A percentile compares a stretch with the other conserved stretches of the same genome.
phyloP scores from a whole-genome alignment of 2,888 invertebrate genomes.

The Heliconius erato region DNA sequence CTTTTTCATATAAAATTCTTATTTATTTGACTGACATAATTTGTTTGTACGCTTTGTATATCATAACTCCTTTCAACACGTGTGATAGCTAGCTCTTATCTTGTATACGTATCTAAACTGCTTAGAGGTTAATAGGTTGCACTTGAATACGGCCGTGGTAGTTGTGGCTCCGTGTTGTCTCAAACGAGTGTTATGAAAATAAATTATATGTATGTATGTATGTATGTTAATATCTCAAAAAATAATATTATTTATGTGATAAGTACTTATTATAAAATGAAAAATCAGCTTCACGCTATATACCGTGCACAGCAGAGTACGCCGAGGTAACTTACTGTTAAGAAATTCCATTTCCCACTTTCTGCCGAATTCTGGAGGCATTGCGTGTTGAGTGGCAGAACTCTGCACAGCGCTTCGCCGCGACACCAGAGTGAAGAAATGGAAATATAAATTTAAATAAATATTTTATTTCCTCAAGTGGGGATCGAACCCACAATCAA shows the following conservation, averaged over 20 bases:
- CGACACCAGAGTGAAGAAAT: too few relatives aligned
- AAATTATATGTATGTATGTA: background rate
- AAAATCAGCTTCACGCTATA: too few relatives aligned
- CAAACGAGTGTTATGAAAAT: background rate
- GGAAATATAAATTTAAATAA: too few relatives aligned
- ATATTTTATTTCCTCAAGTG: too few relatives aligned
- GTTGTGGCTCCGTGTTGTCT: constrained; percentile 18
- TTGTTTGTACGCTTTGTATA: background rate
- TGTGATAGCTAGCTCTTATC: constrained; percentile 30
- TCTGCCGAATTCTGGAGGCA: too few relatives aligned
- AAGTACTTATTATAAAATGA: too few relatives aligned
- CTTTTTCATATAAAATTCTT: background rate
- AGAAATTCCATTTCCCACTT: too few relatives aligned
- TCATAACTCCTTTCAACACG: constrained; percentile 23
- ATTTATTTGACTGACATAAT: constrained; percentile 1
- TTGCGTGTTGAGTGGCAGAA: too few relatives aligned
- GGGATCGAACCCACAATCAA: too few relatives aligned
- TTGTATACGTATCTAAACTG: constrained; percentile 32
- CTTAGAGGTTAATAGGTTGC: constrained; percentile 33
- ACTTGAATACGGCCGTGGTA: constrained; percentile 25
- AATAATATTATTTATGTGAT: background rate
- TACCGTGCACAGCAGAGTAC: too few relatives aligned
- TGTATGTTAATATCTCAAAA: background rate
- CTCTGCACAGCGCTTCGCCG: too few relatives aligned
- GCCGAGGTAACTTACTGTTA: too few relatives aligned